Evolutionary conservation across 2,113 vertebrate species (phyloP).

Genomic region (Muntiacus reevesi): DNA sequence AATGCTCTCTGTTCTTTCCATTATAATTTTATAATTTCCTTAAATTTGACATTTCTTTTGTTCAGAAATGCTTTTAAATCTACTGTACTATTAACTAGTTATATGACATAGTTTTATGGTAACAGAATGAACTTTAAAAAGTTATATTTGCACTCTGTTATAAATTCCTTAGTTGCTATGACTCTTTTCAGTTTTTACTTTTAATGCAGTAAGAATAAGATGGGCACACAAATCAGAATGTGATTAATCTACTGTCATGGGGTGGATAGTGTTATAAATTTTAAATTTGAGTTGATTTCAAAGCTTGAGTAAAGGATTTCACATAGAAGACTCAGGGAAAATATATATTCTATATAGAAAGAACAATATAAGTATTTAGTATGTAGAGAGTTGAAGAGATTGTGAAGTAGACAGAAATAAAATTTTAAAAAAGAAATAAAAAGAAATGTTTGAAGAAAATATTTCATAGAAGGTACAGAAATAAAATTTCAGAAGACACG

Average conservation of each 20-base stretch:
- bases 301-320: neutral
- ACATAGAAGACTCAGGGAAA: neutral
- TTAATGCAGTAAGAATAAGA: neutral
- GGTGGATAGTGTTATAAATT: neutral
- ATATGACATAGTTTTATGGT: neutral
- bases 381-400: neutral
- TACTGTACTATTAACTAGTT: neutral
- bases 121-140: neutral
- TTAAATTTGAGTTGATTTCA: neutral
- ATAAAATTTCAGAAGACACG: neutral
- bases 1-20: neutral
- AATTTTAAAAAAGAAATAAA: neutral
- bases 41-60: neutral
- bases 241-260: neutral
- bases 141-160: neutral
- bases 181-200: neutral
- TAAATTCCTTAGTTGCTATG: neutral
- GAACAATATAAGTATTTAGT: neutral
- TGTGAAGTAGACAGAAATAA: neutral
- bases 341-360: neutral
- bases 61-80: neutral
- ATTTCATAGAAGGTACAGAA: neutral
- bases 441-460: neutral
- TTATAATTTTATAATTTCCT: neutral
- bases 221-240: neutral